Base-by-base conservation (phyloP, 2,888 invertebrate genomes). In the Anticlea derivata region DNA sequence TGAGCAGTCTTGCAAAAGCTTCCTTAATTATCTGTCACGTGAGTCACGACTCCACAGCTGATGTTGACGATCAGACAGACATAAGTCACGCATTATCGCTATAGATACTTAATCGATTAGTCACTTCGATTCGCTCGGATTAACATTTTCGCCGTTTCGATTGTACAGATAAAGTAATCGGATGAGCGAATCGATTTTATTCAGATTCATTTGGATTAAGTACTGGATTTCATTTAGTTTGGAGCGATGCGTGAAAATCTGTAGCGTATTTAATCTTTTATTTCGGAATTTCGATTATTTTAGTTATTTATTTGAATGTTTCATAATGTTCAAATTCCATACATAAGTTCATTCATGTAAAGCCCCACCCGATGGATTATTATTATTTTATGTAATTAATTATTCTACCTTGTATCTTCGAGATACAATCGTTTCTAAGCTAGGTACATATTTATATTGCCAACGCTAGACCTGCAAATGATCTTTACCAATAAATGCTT, bases 31-130 rank as follows among this genome's bases (percentile, higher is more conserved):
- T 57, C 41, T 49, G 54, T 60, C 54, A 50, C 56, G 50, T 46
- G 43, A 17, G 43, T 37, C 45, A 48, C 44, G 49, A 50, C 47
- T 46, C 53, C 13, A 5, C 6, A 50, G 53, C 58, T 58, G 62
- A 61, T 60, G 60, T 56, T 43, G 13, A 34, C 24, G 30, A 35
- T 46, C 45, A 41, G 26, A 27, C 52, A 29, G 53, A 56, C 57
- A 58, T 61, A 66, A 63, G 64, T 67, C 65, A 63, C 65, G 58
- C 61, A 39, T 54, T 52, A 58, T 50, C 48, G 54, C 40, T 49
- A 40, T 37, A 49, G 49, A 50, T n/a, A n/a, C n/a, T n/a, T 50
- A 56, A 68, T 66, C 64, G 68, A 70, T 72, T 68, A 50, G 63
- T 66, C 61, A 59, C 59, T 65, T 56, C 55, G 65, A 60, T 60